A percentile compares a stretch with the other conserved stretches of the same genome.
These are phyloP conservation scores for Tenthredo distinguenda DNA, from an alignment of 2,888 invertebrate genomes.

Conservation along the genomic window DNA sequence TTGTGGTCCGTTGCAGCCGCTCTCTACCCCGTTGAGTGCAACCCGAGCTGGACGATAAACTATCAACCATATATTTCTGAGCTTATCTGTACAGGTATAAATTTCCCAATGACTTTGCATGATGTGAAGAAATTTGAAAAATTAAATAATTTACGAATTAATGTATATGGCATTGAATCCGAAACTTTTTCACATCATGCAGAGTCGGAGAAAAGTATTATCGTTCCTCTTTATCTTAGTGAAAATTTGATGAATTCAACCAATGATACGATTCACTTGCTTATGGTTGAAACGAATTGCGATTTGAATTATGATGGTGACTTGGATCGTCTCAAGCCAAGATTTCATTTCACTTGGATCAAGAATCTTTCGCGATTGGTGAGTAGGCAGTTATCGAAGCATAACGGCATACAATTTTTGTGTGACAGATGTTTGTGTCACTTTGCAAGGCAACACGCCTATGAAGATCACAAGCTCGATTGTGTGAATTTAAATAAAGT, in stretches of 20 bases:
- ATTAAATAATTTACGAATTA: neutral
- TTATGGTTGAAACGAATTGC: neutral
- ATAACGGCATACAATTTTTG: neutral
- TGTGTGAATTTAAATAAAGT: neutral
- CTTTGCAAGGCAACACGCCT: neutral
- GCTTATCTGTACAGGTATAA: neutral
- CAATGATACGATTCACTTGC: neutral
- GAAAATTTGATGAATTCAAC: neutral
- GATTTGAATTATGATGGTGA: neutral
- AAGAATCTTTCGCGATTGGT: too few species aligned
- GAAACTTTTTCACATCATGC: neutral
- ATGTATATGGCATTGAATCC: constrained; percentile 4
- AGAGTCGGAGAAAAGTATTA: neutral
- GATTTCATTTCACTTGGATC: too few species aligned
- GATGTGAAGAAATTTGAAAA: neutral
- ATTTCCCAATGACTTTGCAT: neutral
- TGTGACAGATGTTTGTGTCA: neutral
- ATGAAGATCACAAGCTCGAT: neutral
- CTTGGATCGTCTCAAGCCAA: too few species aligned
- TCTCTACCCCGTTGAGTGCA: constrained; percentile 53
- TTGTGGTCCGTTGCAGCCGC: constrained; percentile 57
- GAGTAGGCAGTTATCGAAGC: neutral
- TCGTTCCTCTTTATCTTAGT: neutral
- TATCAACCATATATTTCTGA: neutral
- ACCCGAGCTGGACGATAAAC: constrained; percentile 36